Percentiles rank a stretch among this genome's conserved stretches.
These are phyloP conservation scores for Acipenser ruthenus DNA, from an alignment of 2,797 vertebrate species.

Conservation along the genomic window DNA sequence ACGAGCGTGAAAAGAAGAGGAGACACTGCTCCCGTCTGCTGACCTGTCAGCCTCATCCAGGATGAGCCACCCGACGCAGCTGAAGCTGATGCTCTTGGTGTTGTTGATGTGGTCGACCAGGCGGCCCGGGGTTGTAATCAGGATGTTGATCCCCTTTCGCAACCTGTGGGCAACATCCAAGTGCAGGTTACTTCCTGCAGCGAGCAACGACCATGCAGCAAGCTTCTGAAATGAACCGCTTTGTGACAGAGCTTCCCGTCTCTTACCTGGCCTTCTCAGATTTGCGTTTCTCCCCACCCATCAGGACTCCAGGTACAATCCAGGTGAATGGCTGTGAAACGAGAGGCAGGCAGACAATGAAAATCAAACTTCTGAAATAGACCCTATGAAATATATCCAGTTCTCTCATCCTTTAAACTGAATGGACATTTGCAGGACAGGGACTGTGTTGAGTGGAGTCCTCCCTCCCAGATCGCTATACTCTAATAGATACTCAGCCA, in stretches of 20 bases:
- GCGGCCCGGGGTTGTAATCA: slow-evolving; percentile 85
- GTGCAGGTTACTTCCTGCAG: not conserved
- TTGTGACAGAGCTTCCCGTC: not conserved
- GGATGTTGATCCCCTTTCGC: slow-evolving; percentile 89
- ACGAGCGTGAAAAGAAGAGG: not conserved
- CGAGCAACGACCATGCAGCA: not conserved
- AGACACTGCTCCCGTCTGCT: not conserved
- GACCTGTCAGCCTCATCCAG: slow-evolving; percentile 94
- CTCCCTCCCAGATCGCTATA: too few relatives aligned
- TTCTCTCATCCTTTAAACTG: too few relatives aligned
- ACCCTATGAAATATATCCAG: too few relatives aligned
- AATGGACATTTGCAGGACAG: too few relatives aligned
- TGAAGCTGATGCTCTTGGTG: slow-evolving; percentile 79
- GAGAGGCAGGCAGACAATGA: not conserved
- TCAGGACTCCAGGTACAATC: slow-evolving; percentile 92
- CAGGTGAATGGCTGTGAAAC: slow-evolving; percentile 37
- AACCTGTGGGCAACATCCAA: slow-evolving; percentile 53
- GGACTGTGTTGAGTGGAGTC: too few relatives aligned
- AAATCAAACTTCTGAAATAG: not conserved
- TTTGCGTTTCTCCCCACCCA: slow-evolving; percentile 95
- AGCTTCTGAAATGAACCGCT: not conserved
- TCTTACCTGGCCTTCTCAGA: slow-evolving; percentile 89
- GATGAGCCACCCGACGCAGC: slow-evolving; percentile 71
- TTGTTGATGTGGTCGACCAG: slow-evolving; percentile 88
- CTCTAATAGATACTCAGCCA: too few relatives aligned